Percentiles rank a stretch among this genome's conserved stretches.
phyloP scores from a whole-genome alignment of 2,888 invertebrate genomes.

The Lingula anatina region DNA sequence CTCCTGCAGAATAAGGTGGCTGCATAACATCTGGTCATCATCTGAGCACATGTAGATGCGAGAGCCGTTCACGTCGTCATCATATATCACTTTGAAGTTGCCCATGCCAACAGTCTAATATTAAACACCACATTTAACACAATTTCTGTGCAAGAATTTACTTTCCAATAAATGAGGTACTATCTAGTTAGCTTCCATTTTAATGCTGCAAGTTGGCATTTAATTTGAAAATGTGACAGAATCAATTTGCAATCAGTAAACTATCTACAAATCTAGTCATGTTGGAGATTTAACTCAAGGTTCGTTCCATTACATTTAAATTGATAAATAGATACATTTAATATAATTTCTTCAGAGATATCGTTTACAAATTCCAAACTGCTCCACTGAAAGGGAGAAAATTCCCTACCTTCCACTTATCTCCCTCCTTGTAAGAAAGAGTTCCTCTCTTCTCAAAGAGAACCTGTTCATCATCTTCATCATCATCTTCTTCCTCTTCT shows the following conservation, averaged over 20 bases:
- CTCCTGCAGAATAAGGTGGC: constrained; percentile 30
- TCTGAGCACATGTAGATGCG: constrained; percentile 21
- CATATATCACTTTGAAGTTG: constrained; percentile 19
- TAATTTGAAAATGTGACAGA: too few relatives aligned
- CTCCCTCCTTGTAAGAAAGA: too few relatives aligned
- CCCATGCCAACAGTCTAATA: constrained; percentile 26
- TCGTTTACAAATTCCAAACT: background rate
- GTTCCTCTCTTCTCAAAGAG: constrained; percentile 21
- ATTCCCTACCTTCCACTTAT: constrained; percentile 18
- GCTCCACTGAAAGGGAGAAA: background rate
- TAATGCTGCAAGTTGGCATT: background rate
- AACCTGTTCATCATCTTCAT: constrained; percentile 10
- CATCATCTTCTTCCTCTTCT: constrained; percentile 11
- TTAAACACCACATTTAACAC: too few relatives aligned
- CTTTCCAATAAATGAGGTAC: too few relatives aligned
- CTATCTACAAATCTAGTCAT: too few relatives aligned
- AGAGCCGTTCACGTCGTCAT: constrained; percentile 26
- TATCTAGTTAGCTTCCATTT: background rate
- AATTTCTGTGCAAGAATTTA: too few relatives aligned
- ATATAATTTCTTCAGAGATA: too few relatives aligned
- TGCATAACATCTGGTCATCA: constrained; percentile 18
- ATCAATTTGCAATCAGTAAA: too few relatives aligned
- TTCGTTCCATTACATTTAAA: too few relatives aligned
- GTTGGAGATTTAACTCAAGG: too few relatives aligned
- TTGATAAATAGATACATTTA: too few relatives aligned